These are phyloP conservation scores for Ashinkailepas kermadecensis DNA, from an alignment of 2,888 invertebrate genomes.

Conservation along the genomic window DNA sequence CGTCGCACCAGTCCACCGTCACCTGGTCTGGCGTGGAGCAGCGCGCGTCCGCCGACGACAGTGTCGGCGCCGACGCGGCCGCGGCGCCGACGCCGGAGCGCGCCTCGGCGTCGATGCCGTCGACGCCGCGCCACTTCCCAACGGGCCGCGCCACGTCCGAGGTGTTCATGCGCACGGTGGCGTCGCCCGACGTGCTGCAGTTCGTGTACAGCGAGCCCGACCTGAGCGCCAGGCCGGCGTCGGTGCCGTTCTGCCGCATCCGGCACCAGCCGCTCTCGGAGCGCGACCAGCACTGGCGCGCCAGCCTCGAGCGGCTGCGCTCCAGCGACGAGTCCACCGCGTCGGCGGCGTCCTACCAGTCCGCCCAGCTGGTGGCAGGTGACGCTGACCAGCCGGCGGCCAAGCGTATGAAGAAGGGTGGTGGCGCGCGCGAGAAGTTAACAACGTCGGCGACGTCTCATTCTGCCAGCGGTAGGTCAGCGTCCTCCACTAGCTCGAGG, in stretches of 20 bases:
- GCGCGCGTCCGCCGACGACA: no score
- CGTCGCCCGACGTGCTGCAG: background rate
- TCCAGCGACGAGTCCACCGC: background rate
- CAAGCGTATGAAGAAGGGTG: no score
- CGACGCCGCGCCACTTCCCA: background rate
- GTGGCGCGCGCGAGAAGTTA: no score
- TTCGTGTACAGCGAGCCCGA: conserved; percentile 16
- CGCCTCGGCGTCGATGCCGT: background rate
- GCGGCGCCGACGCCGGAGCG: no score
- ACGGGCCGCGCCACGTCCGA: background rate
- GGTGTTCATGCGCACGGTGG: conserved; percentile 10
- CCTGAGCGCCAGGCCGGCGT: background rate
- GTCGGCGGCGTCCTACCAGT: background rate
- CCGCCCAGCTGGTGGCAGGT: background rate
- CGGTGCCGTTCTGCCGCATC: background rate
- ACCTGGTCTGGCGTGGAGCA: background rate
- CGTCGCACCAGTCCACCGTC: background rate
- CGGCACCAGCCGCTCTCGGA: background rate
- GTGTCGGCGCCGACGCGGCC: no score
- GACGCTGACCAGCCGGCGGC: no score
- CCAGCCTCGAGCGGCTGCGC: background rate
- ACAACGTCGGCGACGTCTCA: no score
- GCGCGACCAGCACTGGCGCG: background rate
- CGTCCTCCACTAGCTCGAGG: background rate
- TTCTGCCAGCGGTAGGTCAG: background rate